phyloP scores from a whole-genome alignment of 2,888 invertebrate genomes.

The Coleophora deauratella region DNA sequence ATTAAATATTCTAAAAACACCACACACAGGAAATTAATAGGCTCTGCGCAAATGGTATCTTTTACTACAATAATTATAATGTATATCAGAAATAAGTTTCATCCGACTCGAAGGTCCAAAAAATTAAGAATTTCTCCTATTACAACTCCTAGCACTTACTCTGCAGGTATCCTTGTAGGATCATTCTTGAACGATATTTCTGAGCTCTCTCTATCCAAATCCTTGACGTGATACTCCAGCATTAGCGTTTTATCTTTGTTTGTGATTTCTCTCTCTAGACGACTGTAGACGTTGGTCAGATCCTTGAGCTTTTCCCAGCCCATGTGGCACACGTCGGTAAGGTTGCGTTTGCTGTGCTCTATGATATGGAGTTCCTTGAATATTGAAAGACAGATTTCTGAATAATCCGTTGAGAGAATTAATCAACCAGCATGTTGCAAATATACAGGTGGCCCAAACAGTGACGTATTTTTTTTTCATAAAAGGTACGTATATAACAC shows the following conservation, averaged over 20 bases:
- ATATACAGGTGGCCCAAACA: not conserved
- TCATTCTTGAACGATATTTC: constrained; percentile 89
- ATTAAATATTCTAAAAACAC: no score
- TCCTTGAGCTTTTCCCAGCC: constrained; percentile 88
- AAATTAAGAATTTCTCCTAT: no score
- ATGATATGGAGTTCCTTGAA: constrained; percentile 62
- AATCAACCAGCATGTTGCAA: not conserved
- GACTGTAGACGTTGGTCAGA: constrained; percentile 81
- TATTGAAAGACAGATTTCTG: not conserved
- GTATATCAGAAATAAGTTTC: no score
- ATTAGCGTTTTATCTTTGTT: constrained; percentile 88
- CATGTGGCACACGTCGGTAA: constrained; percentile 61
- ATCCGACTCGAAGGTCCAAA: no score
- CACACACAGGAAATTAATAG: no score
- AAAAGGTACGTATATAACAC: no score
- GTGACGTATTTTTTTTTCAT: no score
- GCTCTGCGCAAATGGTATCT: no score
- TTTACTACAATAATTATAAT: no score
- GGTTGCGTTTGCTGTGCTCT: constrained; percentile 58
- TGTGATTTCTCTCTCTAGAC: constrained; percentile 80
- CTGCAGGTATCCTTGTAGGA: constrained; percentile 81
- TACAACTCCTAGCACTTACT: constrained; percentile 53
- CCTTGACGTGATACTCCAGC: constrained; percentile 83
- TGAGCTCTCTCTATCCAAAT: constrained; percentile 82
- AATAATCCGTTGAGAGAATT: not conserved